phyloP scores from a whole-genome alignment of 2,113 vertebrate species.

The Marmota flaviventris region DNA sequence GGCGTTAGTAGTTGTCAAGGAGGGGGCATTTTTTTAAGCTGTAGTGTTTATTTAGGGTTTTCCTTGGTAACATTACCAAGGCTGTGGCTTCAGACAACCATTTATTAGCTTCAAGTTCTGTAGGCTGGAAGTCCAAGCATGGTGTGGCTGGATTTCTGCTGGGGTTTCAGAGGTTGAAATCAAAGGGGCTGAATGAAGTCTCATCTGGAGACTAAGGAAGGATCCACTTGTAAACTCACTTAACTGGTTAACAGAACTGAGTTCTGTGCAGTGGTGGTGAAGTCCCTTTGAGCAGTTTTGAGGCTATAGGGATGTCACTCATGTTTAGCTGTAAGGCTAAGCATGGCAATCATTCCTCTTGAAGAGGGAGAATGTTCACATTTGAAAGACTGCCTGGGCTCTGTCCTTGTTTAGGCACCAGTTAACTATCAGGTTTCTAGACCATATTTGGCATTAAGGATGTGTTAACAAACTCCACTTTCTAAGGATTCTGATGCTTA shows the following conservation, averaged over 20 bases:
- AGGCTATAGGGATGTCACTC: background rate
- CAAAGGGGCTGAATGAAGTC: too few relatives aligned
- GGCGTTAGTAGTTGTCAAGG: background rate
- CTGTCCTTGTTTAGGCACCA: background rate
- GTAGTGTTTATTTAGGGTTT: too few relatives aligned
- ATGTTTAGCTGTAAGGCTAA: background rate
- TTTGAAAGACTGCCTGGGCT: background rate
- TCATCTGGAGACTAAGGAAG: too few relatives aligned
- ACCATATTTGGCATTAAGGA: constrained; percentile 17
- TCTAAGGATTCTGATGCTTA: constrained; percentile 34
- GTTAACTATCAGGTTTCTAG: constrained; percentile 34
- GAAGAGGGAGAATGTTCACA: background rate
- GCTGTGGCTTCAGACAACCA: too few relatives aligned
- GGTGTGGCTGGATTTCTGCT: too few relatives aligned
- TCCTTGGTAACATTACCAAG: too few relatives aligned
- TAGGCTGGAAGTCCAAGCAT: too few relatives aligned
- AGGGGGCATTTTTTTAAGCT: background rate
- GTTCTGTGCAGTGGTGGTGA: too few relatives aligned
- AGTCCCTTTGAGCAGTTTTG: background rate
- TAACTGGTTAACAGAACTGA: too few relatives aligned
- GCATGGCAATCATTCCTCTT: background rate
- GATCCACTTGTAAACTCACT: too few relatives aligned
- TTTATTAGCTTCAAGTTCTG: too few relatives aligned
- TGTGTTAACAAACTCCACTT: constrained; percentile 53
- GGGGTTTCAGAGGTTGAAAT: too few relatives aligned